phyloP scores from a whole-genome alignment of 2,113 vertebrate genomes.

The Pseudopodoces humilis region DNA sequence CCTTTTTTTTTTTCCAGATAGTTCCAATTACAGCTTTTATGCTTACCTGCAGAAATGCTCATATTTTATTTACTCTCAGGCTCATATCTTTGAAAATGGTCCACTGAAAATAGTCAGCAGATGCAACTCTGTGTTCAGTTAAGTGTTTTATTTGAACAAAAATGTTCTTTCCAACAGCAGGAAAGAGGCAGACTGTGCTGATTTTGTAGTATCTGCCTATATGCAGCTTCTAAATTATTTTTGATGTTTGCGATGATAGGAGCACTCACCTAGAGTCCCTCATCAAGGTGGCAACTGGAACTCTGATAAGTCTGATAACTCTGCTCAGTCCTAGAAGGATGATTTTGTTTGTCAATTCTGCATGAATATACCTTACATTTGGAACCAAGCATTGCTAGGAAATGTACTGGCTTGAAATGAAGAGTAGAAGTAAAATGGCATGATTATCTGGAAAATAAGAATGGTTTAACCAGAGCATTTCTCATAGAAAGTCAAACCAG shows the following conservation, averaged over 20 bases:
- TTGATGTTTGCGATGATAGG: neutral
- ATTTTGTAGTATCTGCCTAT: neutral
- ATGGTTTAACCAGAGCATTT: neutral
- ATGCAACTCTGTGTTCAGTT: neutral
- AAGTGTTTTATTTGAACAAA: neutral
- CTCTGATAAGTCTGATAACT: neutral
- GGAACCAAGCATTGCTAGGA: neutral
- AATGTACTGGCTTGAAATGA: neutral
- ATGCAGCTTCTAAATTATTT: neutral
- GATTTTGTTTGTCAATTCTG: neutral
- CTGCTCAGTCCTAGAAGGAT: neutral
- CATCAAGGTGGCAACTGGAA: neutral
- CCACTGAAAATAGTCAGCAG: neutral
- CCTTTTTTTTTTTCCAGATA: neutral
- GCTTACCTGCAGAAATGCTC: neutral
- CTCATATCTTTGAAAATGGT: neutral
- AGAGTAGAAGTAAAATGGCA: neutral
- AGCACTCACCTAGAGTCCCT: neutral
- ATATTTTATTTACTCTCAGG: neutral
- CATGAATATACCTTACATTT: neutral
- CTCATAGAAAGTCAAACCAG: neutral
- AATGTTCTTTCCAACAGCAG: neutral
- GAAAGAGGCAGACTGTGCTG: neutral
- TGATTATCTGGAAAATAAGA: neutral
- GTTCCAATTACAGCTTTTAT: neutral